Evolutionary conservation across 37 sponge, comb jelly and placozoan genomes (phyloP).

Genomic region (Diacarnus erythraeanus): DNA sequence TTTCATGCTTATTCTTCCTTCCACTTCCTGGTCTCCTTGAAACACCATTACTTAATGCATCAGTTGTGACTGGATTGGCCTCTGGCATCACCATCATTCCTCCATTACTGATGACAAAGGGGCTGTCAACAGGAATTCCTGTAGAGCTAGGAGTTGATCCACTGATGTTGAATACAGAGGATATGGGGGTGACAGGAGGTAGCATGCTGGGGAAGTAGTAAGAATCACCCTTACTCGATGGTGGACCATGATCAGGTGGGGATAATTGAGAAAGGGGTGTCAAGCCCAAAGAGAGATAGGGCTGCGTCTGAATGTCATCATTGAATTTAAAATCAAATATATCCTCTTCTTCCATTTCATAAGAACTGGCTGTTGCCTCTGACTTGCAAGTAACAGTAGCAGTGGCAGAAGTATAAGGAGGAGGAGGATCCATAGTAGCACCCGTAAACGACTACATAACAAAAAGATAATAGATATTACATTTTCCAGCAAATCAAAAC

Average conservation of each 20-base stretch:
- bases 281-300: conserved; percentile 83
- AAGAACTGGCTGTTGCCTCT: background rate
- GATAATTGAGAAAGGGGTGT: conserved; percentile 83
- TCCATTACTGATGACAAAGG: conserved; percentile 21
- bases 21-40: background rate
- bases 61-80: conserved; percentile 17
- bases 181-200: conserved; percentile 61
- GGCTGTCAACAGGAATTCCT: conserved; percentile 30
- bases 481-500: background rate
- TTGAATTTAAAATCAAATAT: conserved; percentile 47
- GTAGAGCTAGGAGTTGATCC: background rate
- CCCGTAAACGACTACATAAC: background rate
- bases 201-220: conserved; percentile 76
- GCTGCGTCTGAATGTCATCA: conserved; percentile 46
- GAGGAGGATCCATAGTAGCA: conserved; percentile 3
- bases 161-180: conserved; percentile 6
- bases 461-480: background rate
- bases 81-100: conserved; percentile 38
- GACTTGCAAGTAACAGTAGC: conserved; percentile 1
- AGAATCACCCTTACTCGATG: background rate
- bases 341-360: conserved; percentile 51
- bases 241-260: conserved; percentile 25
- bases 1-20: conserved; percentile 18
- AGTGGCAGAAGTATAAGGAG: conserved; percentile 12
- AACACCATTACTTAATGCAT: background rate